These are phyloP conservation scores for Poecilobothrus nobilitatus DNA, from an alignment of 2,888 invertebrate species.

Conservation along the genomic window DNA sequence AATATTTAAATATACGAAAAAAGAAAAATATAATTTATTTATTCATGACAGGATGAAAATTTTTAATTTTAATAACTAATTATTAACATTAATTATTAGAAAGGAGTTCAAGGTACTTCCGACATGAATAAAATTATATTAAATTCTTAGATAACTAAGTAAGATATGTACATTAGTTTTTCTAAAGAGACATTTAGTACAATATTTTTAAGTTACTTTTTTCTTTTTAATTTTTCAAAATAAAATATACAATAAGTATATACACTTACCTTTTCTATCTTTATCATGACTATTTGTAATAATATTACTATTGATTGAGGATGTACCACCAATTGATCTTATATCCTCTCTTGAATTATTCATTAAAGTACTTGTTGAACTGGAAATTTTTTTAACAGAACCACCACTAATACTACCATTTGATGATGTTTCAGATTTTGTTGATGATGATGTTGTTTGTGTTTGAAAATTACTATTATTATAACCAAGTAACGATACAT, in stretches of 20 bases:
- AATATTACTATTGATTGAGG: conserved; percentile 37
- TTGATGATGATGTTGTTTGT: conserved; percentile 17
- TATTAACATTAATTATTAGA: too few relatives aligned
- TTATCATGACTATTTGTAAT: conserved; percentile 18
- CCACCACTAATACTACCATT: conserved; percentile 26
- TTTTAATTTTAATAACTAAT: too few relatives aligned
- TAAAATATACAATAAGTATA: neutral
- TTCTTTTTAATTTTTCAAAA: too few relatives aligned
- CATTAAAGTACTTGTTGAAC: conserved; percentile 27
- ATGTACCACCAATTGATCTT: conserved; percentile 35
- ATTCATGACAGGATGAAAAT: too few relatives aligned
- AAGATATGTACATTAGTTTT: too few relatives aligned
- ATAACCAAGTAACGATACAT: neutral
- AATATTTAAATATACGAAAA: too few relatives aligned
- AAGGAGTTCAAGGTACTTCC: too few relatives aligned
- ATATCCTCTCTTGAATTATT: conserved; percentile 37
- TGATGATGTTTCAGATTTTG: conserved; percentile 27
- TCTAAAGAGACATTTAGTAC: too few relatives aligned
- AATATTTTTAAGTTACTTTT: too few relatives aligned
- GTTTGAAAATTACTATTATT: neutral
- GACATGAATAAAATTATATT: too few relatives aligned
- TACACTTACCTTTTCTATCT: conserved; percentile 24
- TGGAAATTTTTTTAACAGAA: conserved; percentile 23
- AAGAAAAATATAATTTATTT: too few relatives aligned
- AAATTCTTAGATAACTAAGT: too few relatives aligned